Evolutionary conservation across 2,888 invertebrate species (phyloP), one percentile per base, ranked within the genome.

Genomic region (Leptinotarsa peninsularis): DNA sequence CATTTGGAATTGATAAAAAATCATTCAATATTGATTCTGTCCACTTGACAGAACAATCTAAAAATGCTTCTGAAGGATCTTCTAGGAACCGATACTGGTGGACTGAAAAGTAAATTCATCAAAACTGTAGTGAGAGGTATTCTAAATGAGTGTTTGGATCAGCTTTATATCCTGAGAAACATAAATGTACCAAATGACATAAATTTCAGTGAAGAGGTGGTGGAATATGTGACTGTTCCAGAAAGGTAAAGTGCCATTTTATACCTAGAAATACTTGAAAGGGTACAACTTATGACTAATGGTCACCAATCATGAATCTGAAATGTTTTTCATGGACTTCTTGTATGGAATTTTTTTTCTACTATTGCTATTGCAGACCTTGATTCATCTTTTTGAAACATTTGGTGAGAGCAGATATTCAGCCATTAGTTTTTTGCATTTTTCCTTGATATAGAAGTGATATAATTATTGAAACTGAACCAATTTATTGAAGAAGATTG

Each of bases 101-200:
- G 70, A 4, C 58, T 70, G 21, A 70, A 60, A 49, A 56, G 27
- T 49, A 60, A 68, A 67, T 74, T 79, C 18, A 7, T 67, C 50
- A 75, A 72, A 67, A 43, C 49, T 5, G 72, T 67, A 23, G 52
- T 77, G 15, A 72, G 58, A 56, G 63, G 71, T 49, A 72, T 78
- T n/a, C 50, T 82, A 43, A 71, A 63, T 49, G 82, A 83, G 66
- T 80, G 81, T 66, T 76, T 80, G 18, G 77, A 82, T 72, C 81
- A 83, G 69, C 43, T 83, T 58, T 77, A 58, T 67, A 81, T 83
- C 43, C 67, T 83, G 71, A 76, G 79, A 52, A 81, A 77, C 69
- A 78, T 82, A 18, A 82, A 81, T 50, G 74, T 73, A 17, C 78
- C 33, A 43, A 60, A 71, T 27, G 49, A 69, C 18, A 56, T 52